Evolutionary conservation across 2,113 vertebrate species (phyloP).

Genomic region (Heterotis niloticus): DNA sequence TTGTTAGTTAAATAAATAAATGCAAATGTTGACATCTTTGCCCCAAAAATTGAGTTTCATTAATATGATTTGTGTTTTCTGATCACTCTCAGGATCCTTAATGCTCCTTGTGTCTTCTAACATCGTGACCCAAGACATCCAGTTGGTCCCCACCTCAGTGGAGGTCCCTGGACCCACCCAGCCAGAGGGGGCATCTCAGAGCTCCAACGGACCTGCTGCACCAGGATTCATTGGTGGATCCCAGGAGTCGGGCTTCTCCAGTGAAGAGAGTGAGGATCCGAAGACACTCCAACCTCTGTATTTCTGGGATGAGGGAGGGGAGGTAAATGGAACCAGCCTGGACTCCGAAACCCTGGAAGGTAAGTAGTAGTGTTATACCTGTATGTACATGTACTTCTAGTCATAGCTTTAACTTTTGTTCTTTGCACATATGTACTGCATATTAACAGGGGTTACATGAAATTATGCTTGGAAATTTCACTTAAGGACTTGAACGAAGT

Average conservation of each 20-base stretch:
- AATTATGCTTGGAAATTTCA: too few species aligned
- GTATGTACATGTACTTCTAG: background rate
- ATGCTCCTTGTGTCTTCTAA: conserved; percentile 47
- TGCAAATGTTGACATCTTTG: background rate
- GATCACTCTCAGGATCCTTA: conserved; percentile 29
- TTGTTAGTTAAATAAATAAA: background rate
- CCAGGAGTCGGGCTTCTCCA: conserved; percentile 81
- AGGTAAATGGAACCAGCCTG: conserved; percentile 63
- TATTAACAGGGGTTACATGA: too few species aligned
- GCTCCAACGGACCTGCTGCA: conserved; percentile 43
- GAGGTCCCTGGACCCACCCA: conserved; percentile 58
- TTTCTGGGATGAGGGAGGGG: conserved; percentile 70
- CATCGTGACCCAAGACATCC: conserved; percentile 34
- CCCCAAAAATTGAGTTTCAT: too few species aligned
- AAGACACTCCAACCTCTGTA: conserved; percentile 66
- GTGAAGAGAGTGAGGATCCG: conserved; percentile 77
- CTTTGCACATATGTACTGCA: too few species aligned
- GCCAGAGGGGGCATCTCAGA: conserved; percentile 32
- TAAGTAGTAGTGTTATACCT: conserved; percentile 36
- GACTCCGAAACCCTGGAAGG: conserved; percentile 67
- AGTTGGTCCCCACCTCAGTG: conserved; percentile 62
- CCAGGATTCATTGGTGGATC: conserved; percentile 56
- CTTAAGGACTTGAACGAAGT: too few species aligned
- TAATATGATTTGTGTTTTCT: background rate
- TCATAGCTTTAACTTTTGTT: background rate